phyloP scores from a whole-genome alignment of 2,113 vertebrate genomes.

The Lutjanus erythropterus region DNA sequence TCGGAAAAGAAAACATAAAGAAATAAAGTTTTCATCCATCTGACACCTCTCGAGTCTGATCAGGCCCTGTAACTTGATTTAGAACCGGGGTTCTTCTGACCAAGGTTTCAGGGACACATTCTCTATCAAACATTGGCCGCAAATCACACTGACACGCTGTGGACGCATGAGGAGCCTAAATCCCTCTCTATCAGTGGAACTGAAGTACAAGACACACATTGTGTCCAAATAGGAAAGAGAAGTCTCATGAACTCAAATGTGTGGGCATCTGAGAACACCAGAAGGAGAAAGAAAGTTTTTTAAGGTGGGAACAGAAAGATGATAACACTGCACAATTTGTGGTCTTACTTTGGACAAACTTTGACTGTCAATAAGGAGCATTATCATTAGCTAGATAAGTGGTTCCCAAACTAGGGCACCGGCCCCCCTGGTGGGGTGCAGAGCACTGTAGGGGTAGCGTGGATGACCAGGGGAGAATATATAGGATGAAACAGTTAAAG shows the following conservation, averaged over 20 bases:
- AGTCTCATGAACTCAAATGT: background rate
- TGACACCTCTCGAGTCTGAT: background rate
- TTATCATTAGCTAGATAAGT: too few relatives aligned
- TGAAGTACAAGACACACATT: background rate
- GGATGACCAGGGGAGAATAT: too few relatives aligned
- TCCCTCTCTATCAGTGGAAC: background rate
- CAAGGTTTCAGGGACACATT: slow-evolving; percentile 17
- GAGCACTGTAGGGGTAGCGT: too few relatives aligned
- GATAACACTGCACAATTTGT: too few relatives aligned
- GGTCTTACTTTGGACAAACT: too few relatives aligned
- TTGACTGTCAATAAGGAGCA: background rate
- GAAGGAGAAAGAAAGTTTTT: background rate
- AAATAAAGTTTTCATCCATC: background rate
- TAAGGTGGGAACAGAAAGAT: too few relatives aligned
- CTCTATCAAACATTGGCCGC: background rate
- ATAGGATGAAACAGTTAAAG: too few relatives aligned
- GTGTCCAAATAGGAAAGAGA: background rate
- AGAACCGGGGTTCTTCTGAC: background rate
- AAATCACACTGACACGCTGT: slow-evolving; percentile 30
- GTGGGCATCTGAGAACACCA: background rate
- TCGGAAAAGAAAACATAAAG: background rate
- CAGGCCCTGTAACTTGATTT: background rate
- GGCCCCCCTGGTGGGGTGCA: too few relatives aligned
- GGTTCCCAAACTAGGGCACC: background rate
- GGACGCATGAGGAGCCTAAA: slow-evolving; percentile 4